Evolutionary conservation across 2,888 invertebrate species (phyloP).

Genomic region (Agrochola litura): DNA sequence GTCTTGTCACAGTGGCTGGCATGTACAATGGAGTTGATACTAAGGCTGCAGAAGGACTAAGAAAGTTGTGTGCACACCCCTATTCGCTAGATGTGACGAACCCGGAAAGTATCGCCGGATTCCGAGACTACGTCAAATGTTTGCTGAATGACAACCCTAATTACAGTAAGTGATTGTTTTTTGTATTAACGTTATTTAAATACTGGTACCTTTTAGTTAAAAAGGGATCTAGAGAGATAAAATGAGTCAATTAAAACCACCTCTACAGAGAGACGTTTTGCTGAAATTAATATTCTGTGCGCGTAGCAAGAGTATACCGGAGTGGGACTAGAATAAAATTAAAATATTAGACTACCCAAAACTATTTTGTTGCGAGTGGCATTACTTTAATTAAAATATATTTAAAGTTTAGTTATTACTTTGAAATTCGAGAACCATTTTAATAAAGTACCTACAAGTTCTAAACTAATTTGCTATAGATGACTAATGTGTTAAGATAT

Average conservation of each 20-base stretch:
- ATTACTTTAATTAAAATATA: constrained; percentile 37
- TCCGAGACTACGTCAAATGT: constrained; percentile 84
- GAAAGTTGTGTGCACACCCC: constrained; percentile 84
- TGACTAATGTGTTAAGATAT: not conserved
- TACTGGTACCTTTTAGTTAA: constrained; percentile 3
- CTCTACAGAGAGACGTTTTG: constrained; percentile 17
- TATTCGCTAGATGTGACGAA: constrained; percentile 93
- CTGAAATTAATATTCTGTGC: constrained; percentile 43
- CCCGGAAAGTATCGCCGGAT: constrained; percentile 88
- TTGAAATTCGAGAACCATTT: not conserved
- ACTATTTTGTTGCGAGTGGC: constrained; percentile 31
- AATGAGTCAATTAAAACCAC: constrained; percentile 31
- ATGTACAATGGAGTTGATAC: constrained; percentile 91
- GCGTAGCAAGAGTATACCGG: constrained; percentile 1
- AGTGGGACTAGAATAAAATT: constrained; percentile 31
- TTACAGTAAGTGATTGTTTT: constrained; percentile 85
- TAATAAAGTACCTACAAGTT: not conserved
- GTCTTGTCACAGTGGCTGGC: constrained; percentile 94
- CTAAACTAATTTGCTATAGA: not conserved
- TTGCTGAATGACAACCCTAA: constrained; percentile 87
- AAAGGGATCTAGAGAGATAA: constrained; percentile 16
- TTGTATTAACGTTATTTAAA: constrained; percentile 6
- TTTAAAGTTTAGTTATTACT: not conserved
- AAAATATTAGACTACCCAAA: constrained; percentile 22
- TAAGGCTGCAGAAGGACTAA: constrained; percentile 87